phyloP scores from a whole-genome alignment of 2,113 vertebrate genomes.

The Siniperca knerii region DNA sequence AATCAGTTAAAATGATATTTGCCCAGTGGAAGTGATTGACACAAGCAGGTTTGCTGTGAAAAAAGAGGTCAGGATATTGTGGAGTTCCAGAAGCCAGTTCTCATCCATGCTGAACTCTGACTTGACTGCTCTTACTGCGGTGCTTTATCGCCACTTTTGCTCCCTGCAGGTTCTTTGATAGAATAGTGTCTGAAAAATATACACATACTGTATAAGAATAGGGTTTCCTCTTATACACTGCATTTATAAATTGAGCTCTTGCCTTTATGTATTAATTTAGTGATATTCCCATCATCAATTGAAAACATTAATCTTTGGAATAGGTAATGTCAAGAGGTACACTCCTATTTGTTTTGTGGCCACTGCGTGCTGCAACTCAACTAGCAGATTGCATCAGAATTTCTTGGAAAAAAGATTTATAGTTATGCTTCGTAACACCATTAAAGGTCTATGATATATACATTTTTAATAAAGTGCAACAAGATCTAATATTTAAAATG shows the following conservation, averaged over 20 bases:
- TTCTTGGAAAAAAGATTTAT: no score
- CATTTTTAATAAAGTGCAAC: background rate
- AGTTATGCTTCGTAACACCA: background rate
- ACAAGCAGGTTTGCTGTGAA: constrained; percentile 48
- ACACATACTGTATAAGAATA: background rate
- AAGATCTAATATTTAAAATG: constrained; percentile 25
- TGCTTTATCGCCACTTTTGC: constrained; percentile 43
- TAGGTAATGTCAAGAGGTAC: background rate
- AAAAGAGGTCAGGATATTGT: constrained; percentile 64
- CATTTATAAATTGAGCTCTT: background rate
- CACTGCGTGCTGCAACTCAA: background rate
- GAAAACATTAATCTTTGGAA: background rate
- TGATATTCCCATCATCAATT: background rate
- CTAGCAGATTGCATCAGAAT: background rate
- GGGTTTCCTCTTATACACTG: background rate
- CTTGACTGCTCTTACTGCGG: constrained; percentile 13
- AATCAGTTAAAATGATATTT: constrained; percentile 37
- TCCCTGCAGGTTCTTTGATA: constrained; percentile 32
- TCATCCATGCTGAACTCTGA: constrained; percentile 61
- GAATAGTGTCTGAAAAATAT: constrained; percentile 24
- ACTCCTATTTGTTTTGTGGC: background rate
- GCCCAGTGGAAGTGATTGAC: constrained; percentile 67
- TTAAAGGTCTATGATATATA: background rate
- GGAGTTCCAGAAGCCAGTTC: constrained; percentile 39
- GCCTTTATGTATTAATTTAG: background rate